A percentile compares a stretch with the other conserved stretches of the same genome.
Conservation (phyloP, 1,140 invertebrate species). For the Pomacea maculata region DNA sequence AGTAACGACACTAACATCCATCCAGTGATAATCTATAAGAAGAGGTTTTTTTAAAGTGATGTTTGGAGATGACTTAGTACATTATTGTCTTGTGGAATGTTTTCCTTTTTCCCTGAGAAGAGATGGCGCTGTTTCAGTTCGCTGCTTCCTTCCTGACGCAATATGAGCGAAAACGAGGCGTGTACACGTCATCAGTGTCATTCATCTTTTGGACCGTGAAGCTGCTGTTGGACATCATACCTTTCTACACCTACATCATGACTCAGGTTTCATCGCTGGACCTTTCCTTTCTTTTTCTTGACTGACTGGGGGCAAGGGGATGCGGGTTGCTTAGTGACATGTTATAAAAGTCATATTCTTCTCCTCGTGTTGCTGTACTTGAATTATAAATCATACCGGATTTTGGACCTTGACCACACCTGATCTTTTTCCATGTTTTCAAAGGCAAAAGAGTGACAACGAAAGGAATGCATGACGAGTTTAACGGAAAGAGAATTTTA, state of each 20-base stretch:
- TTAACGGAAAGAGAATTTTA: no score
- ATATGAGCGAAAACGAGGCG: conserved; percentile 16
- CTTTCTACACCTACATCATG: conserved; percentile 14
- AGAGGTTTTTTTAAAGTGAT: no score
- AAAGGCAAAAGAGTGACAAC: background rate
- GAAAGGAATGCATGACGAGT: no score
- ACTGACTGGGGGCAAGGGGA: background rate
- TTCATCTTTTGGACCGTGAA: conserved; percentile 17
- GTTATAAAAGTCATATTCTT: no score
- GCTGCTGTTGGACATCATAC: background rate
- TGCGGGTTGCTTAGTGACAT: background rate
- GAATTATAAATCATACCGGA: no score
- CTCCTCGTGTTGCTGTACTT: background rate
- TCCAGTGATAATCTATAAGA: no score
- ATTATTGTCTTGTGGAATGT: no score
- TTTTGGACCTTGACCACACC: no score
- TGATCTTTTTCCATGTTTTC: no score
- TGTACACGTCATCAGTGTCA: background rate
- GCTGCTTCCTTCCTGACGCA: background rate
- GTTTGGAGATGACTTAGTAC: no score
- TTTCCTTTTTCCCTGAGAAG: background rate
- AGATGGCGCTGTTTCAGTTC: background rate
- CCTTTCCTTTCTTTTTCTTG: no score
- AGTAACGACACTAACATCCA: background rate
- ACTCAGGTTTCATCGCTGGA: conserved; percentile 1